Base-by-base conservation (phyloP, 2,113 vertebrate species). In the Turdus rufiventris region DNA sequence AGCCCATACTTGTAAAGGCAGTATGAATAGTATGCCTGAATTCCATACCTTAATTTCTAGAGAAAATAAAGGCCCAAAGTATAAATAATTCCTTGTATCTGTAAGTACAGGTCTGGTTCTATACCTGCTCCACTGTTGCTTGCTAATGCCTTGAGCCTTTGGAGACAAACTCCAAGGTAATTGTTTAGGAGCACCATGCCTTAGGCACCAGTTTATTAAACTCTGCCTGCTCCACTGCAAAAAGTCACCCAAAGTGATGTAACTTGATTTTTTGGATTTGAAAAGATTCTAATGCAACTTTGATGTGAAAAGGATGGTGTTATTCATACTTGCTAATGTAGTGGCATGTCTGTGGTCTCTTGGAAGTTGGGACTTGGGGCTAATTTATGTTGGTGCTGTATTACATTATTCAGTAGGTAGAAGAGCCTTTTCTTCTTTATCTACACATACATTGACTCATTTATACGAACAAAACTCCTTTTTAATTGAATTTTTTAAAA, bases 311-410 rank as follows among this genome's bases (percentile, higher is more conserved):
- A 23, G 5, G 24, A 24, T 31, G 16, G 28, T 15, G 8, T 80
- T 50, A 65, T 67, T 87, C 57, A 4, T 53, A 42, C 40, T 86
- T 16, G 6, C 62, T 56, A 25, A 18, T 24, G 47, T 72, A 45
- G 82, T 29, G 53, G 31, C 75, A 67, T 78, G n/a, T 42, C 62
- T 85, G 56, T 93, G 60, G 8, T 80, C 60, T 36, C 54, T 63
- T 77, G 67, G 50, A 85, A 72, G 67, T 65, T 94, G 67, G 71
- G 25, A 42, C 51, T 31, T 67, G 51, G 16, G 34, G 79, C 89
- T 96, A 79, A 96, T 94, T 96, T 92, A 90, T 47, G 36, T 85
- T 56, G 54, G 26, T 87, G 71, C 80, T 74, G 85, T 94, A 40
- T 92, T 79, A 71, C 82, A 80, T 96, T 95, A 91, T 93, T 71